phyloP scores from a whole-genome alignment of 2,797 vertebrate species.

The Neoniphon sammara region DNA sequence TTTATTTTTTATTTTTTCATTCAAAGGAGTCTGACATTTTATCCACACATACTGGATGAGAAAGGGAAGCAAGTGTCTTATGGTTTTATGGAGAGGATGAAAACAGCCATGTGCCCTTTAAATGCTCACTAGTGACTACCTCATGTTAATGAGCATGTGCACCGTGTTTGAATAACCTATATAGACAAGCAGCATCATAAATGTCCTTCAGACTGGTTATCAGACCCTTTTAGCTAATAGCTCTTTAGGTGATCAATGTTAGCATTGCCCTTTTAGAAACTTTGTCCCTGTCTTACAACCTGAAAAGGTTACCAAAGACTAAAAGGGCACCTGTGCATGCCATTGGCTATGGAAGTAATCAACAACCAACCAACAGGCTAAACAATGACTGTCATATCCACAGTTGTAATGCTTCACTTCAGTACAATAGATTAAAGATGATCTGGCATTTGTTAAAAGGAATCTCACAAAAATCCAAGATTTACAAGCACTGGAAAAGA shows the following conservation, averaged over 20 bases:
- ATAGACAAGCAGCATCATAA: neutral
- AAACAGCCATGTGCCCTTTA: constrained; percentile 31
- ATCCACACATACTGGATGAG: neutral
- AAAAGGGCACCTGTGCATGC: neutral
- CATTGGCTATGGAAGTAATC: neutral
- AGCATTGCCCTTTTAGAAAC: neutral
- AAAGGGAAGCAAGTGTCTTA: neutral
- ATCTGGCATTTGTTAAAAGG: too few relatives aligned
- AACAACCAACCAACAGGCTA: too few relatives aligned
- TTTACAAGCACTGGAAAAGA: too few relatives aligned
- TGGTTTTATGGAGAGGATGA: constrained; percentile 19
- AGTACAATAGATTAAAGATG: too few relatives aligned
- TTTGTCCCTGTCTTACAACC: neutral
- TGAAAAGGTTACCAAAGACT: neutral
- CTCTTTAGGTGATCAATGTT: constrained; percentile 7
- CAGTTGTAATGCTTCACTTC: too few relatives aligned
- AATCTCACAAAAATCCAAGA: too few relatives aligned
- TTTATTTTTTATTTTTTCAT: neutral
- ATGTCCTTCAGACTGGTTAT: constrained; percentile 7
- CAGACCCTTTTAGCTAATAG: constrained; percentile 1
- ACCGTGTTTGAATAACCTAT: constrained; percentile 7
- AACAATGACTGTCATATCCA: too few relatives aligned
- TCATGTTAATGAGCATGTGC: constrained; percentile 4
- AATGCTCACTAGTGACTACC: constrained; percentile 9
- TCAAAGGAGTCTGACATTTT: neutral